A percentile compares a stretch with the other conserved stretches of the same genome.
Conservation (phyloP, 1,140 invertebrate genomes). For the Plectus sambesii region DNA sequence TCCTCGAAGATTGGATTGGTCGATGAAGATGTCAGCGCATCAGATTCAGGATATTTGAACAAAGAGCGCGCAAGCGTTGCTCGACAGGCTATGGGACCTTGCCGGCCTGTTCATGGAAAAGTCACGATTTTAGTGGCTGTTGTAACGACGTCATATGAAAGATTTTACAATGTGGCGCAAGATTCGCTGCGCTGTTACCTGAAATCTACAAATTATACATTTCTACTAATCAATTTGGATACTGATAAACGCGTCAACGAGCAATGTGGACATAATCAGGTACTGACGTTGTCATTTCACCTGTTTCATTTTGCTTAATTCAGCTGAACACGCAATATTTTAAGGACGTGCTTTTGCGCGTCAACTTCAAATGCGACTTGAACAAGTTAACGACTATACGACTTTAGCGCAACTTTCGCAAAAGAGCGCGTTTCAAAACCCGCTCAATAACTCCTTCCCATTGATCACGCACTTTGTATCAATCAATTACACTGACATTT, state of each 20-base stretch:
- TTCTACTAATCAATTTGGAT: slow-evolving; percentile 35
- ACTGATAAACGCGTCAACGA: slow-evolving; percentile 29
- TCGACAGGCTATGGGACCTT: slow-evolving; percentile 36
- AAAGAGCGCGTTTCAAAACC: slow-evolving; percentile 10
- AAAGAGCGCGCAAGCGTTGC: no score
- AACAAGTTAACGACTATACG: no score
- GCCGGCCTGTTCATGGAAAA: slow-evolving; percentile 25
- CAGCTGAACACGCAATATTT: no score
- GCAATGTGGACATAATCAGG: slow-evolving; percentile 36
- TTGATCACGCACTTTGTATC: no score
- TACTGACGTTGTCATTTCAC: slow-evolving; percentile 14
- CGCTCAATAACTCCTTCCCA: slow-evolving; percentile 18
- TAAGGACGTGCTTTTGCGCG: no score
- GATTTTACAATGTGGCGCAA: slow-evolving; percentile 38
- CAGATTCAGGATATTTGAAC: no score
- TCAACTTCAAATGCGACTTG: no score
- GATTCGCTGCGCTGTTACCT: slow-evolving; percentile 41
- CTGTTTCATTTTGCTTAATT: neutral
- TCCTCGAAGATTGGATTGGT: no score
- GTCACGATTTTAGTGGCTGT: slow-evolving; percentile 30
- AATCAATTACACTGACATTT: no score
- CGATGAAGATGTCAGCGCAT: no score
- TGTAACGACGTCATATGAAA: slow-evolving; percentile 34
- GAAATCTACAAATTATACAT: slow-evolving; percentile 32
- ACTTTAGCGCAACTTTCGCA: no score